Base-by-base conservation (phyloP, 1,140 invertebrate genomes). In the Drosophila sechellia region DNA sequence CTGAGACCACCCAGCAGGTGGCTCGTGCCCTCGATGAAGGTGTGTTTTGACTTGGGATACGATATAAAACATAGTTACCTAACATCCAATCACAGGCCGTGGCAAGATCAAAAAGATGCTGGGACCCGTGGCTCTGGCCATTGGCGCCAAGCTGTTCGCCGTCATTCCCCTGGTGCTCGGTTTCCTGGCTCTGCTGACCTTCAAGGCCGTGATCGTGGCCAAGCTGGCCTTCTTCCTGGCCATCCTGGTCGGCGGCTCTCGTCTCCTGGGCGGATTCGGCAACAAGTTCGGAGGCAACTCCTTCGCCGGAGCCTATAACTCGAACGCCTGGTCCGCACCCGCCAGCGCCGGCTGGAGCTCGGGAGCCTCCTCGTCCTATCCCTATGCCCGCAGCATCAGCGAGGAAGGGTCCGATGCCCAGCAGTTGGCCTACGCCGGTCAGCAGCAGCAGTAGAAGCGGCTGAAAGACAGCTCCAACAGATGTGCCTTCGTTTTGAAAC, bases 141-240 rank as follows among this genome's bases (percentile, higher is more conserved):
- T 95, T 22, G 96, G 94, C 40, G 93, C 95, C 1, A 96, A 96
- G 79, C 84, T 96, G 13, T 94, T 96, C 55, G 94, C 95, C 1
- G 90, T 96, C 0, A 81, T 95, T 4, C 95, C 96, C 2, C 90
- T 96, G 6, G 90, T 96, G 10, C 93, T 96, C 59, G 95, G 95
- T 6, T 94, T 94, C 64, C 91, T 96, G 0, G 95, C 94, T n/a
- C 92, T 96, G 6, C 79, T 96, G 64, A 95, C 95, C n/a, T 92
- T 94, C 37, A 96, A 96, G 91, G 96, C 96, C 15, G 92, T 96
- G 15, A 93, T 96, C 43, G 93, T 96, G 5, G 95, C 95, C 40
- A 97, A 96, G 90, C 92, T 96, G 40, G 96, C 96, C 4, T 94
- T 97, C 58, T 84, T 96, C 40, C 91, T 96, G 20, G 95, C 95